These are phyloP conservation scores for Drosophila sturtevanti DNA, from an alignment of 1,140 invertebrate species.

Conservation along the genomic window DNA sequence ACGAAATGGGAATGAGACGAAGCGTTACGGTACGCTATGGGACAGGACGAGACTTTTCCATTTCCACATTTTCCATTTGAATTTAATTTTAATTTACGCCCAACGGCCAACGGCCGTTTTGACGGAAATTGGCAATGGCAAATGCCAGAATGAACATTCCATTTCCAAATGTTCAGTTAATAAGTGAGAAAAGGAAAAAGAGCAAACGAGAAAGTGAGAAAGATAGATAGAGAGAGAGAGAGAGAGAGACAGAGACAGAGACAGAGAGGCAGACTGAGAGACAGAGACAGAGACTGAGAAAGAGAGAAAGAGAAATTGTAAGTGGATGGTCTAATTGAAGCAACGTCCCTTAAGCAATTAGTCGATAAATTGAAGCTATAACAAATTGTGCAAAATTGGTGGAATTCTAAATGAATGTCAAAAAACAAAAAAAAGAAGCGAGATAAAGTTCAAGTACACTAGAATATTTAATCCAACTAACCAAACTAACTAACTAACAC, in stretches of 20 bases:
- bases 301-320: conserved; percentile 44
- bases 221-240: not conserved
- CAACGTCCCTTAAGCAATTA: conserved; percentile 47
- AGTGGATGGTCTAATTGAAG: conserved; percentile 68
- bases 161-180: conserved; percentile 72
- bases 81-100: conserved; percentile 81
- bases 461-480: not conserved
- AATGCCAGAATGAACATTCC: conserved; percentile 57
- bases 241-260: conserved; percentile 2
- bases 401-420: conserved; percentile 1
- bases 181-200: conserved; percentile 52
- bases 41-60: too few relatives aligned
- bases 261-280: conserved; percentile 48
- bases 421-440: not conserved
- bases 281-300: conserved; percentile 14
- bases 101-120: conserved; percentile 56
- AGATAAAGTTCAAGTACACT: not conserved
- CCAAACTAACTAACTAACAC: not conserved
- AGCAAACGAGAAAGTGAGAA: conserved; percentile 20
- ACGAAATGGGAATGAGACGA: too few relatives aligned
- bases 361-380: conserved; percentile 44
- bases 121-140: conserved; percentile 75
- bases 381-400: conserved; percentile 18
- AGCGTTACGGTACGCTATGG: too few relatives aligned
- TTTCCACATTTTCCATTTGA: conserved; percentile 73